Base-by-base conservation (phyloP, 2,113 vertebrate genomes). In the Daubentonia madagascariensis region DNA sequence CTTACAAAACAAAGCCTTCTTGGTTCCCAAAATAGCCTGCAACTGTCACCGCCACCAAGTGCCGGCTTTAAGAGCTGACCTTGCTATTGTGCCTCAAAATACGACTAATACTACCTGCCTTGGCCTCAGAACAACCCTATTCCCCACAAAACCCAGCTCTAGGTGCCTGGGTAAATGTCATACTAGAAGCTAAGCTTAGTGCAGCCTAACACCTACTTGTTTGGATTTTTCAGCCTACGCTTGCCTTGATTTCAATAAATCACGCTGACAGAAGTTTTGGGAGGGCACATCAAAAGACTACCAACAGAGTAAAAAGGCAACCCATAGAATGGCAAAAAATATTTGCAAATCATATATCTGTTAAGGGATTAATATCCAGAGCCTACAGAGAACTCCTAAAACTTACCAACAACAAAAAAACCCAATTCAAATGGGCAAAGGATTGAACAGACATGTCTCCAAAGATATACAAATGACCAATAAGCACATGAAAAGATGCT, bases 1-100 rank as follows among this genome's bases (percentile, higher is more conserved):
- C 98, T 98, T 93, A 97, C 94, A 97, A 98, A 98, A 98, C 97
- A 98, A 98, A 98, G 98, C 92, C 95, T 97, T 96, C 97, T 98
- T 90, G 14, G 0, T 85, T 98, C 99, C 98, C 98, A 98, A 98
- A 99, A 99, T 99, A 99, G 98, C 96, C 97, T 72, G 89, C 98
- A 98, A 98, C 98, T 98, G 99, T 99, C 98, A 98, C 98, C 98
- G 23, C 98, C 72, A 57, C 89, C 6, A 54, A 89, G 85, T 98
- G 98, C 96, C 84, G 45, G 98, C 93, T 96, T 72, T 37, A 85
- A 85, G 94, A 91, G 93, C 91, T 97, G 98, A 98, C 98, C 98
- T 98, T 98, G 98, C 97, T 96, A 68, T 80, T 17, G 84, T 94
- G 94, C 54, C 97, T 97, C 88, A 89, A 96, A 84, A 67, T 80